Evolutionary conservation across 92 coral and sea anemone species (phyloP).

Genomic region (Galaxea fascicularis): DNA sequence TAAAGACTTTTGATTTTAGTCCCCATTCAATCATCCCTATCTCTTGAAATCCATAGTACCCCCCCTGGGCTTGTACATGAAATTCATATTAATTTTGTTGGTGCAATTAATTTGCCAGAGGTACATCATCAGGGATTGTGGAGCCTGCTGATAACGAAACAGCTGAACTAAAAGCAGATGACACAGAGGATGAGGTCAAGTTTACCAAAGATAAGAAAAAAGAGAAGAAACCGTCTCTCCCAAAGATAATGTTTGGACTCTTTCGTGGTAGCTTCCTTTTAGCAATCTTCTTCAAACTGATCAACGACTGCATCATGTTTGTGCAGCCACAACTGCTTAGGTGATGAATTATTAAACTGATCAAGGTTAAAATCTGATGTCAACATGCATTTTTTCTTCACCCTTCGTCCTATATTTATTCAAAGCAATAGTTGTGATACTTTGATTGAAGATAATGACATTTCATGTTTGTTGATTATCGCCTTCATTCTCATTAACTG

Average conservation of each 20-base stretch:
- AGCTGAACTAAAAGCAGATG: conserved; percentile 51
- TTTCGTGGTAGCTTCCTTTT: conserved; percentile 66
- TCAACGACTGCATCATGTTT: conserved; percentile 75
- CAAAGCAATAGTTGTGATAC: no score
- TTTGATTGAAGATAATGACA: no score
- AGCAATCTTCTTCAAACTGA: conserved; percentile 61
- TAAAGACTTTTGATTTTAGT: no score
- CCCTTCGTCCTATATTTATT: no score
- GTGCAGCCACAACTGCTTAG: conserved; percentile 82
- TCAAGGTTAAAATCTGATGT: no score
- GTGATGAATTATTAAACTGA: no score
- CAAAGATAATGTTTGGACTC: conserved; percentile 54
- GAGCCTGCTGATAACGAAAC: conserved; percentile 57
- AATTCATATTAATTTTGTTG: neutral
- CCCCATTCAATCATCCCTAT: no score
- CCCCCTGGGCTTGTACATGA: no score
- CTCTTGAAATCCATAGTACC: no score
- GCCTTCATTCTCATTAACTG: no score
- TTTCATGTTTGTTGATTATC: no score
- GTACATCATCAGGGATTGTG: neutral
- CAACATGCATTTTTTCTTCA: no score
- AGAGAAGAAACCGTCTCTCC: conserved; percentile 66
- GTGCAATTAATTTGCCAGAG: conserved; percentile 14
- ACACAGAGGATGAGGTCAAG: conserved; percentile 46
- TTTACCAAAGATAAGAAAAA: conserved; percentile 10